Percentiles rank a stretch among this genome's conserved stretches.
These are phyloP conservation scores for Pseudocheirus occidentalis DNA, from an alignment of 2,797 vertebrate species.

Conservation along the genomic window DNA sequence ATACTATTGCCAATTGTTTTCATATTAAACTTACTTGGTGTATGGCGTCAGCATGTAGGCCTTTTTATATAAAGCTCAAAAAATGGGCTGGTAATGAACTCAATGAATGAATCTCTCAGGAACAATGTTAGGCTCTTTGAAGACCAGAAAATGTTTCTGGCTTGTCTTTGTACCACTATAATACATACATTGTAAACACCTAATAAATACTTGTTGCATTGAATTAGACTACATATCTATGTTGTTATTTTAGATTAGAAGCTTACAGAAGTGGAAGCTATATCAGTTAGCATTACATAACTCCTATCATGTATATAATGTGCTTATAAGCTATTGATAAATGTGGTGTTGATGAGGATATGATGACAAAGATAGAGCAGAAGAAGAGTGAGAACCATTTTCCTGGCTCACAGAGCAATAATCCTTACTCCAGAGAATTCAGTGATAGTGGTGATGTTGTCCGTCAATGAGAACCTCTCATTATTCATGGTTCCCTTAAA, in stretches of 20 bases:
- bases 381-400: not conserved
- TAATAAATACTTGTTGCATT: not conserved
- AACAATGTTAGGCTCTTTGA: not conserved
- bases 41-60: not conserved
- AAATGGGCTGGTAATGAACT: not conserved
- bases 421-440: not conserved
- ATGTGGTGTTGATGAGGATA: not conserved
- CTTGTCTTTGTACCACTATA: not conserved
- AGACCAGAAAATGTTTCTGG: not conserved
- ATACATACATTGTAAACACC: not conserved
- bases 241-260: not conserved
- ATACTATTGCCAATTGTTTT: not conserved
- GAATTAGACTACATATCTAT: not conserved
- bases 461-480: not conserved
- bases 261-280: not conserved
- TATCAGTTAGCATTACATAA: not conserved
- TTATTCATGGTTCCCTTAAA: not conserved
- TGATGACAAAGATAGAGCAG: not conserved
- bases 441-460: not conserved
- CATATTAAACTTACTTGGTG: not conserved
- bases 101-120: not conserved
- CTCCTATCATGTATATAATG: not conserved
- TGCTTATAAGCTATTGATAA: not conserved
- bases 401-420: constrained; percentile 15
- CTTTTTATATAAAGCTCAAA: not conserved